Conservation (phyloP, 1,140 invertebrate genomes). For the Formica selysi region DNA sequence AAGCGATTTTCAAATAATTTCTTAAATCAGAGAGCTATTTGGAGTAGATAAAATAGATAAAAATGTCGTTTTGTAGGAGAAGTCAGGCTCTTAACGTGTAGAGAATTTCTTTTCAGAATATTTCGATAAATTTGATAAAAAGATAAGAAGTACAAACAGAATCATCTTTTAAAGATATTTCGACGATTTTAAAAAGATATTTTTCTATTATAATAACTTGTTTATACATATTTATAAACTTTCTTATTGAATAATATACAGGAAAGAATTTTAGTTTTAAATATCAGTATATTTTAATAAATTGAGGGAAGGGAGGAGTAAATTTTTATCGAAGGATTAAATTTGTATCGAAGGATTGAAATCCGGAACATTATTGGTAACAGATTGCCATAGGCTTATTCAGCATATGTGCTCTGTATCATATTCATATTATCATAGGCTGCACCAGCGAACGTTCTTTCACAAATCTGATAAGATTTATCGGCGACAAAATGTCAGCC, state of each 20-base stretch:
- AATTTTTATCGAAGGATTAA: slow-evolving; percentile 1
- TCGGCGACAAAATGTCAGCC: slow-evolving; percentile 20
- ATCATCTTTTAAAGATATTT: background rate
- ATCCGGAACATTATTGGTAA: background rate
- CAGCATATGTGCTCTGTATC: background rate
- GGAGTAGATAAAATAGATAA: background rate
- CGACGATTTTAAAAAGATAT: background rate
- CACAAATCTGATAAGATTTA: slow-evolving; percentile 34
- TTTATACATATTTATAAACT: no score
- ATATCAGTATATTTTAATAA: background rate
- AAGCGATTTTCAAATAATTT: slow-evolving; percentile 17
- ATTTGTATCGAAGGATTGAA: background rate
- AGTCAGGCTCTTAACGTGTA: background rate
- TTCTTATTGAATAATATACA: background rate
- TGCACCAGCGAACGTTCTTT: background rate
- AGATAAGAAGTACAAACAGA: background rate
- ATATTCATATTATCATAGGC: background rate
- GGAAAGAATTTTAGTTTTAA: background rate
- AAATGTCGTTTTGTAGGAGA: background rate
- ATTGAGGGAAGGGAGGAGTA: no score
- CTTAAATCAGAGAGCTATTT: no score
- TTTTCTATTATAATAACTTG: no score
- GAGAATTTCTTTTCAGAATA: background rate
- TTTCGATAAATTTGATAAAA: background rate
- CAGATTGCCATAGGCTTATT: background rate